Percentiles rank a stretch among this genome's conserved stretches.
Conservation (phyloP, 2,113 vertebrate species). For the Micronisus gabar region DNA sequence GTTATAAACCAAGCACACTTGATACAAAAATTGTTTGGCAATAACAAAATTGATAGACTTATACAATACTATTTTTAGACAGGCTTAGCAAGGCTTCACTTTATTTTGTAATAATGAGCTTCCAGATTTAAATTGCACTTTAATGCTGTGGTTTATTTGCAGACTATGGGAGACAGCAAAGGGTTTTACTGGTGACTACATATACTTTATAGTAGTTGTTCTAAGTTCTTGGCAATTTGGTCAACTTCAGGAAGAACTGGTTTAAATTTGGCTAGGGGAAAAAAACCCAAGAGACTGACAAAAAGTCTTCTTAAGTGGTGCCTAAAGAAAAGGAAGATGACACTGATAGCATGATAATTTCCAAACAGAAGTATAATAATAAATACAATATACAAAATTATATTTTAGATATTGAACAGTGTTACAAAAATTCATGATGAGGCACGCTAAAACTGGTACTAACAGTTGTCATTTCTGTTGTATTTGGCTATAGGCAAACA, state of each 20-base stretch:
- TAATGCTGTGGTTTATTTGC: not conserved
- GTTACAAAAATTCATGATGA: not conserved
- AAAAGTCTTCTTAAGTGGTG: not conserved
- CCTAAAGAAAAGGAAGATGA: not conserved
- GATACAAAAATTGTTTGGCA: not conserved
- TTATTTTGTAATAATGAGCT: not conserved
- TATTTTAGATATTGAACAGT: not conserved
- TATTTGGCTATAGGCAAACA: not conserved
- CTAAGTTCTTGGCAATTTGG: not conserved
- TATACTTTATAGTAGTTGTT: not conserved
- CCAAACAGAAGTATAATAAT: not conserved
- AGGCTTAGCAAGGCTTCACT: not conserved
- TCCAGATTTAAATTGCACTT: not conserved
- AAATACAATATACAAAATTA: not conserved
- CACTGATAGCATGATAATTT: not conserved
- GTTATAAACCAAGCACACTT: not conserved
- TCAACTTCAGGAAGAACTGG: not conserved
- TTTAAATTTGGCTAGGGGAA: not conserved
- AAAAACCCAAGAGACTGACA: not conserved
- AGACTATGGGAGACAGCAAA: not conserved
- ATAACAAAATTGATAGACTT: not conserved
- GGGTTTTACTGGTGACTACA: not conserved
- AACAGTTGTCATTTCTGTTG: not conserved
- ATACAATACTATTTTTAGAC: not conserved
- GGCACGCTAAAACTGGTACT: not conserved